These are phyloP conservation scores for Erythrocercus mccallii DNA, from an alignment of 2,113 vertebrate genomes.

Conservation along the genomic window DNA sequence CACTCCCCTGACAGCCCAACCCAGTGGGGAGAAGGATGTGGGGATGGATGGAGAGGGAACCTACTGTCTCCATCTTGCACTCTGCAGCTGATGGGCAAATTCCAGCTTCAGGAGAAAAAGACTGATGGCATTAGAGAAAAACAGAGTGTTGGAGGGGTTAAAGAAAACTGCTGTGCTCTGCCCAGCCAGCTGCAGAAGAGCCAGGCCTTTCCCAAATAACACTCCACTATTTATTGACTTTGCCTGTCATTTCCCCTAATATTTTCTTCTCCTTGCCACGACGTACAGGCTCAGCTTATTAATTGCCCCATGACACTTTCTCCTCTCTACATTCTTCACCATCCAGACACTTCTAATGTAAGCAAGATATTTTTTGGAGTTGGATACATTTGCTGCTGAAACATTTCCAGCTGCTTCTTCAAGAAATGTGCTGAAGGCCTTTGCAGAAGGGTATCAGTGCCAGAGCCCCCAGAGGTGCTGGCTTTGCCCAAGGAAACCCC, in stretches of 20 bases:
- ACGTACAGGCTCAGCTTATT: background rate
- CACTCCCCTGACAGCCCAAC: background rate
- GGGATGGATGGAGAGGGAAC: background rate
- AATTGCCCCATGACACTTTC: background rate
- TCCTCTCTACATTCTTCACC: background rate
- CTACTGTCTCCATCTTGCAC: background rate
- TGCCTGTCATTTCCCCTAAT: background rate
- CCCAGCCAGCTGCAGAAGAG: background rate
- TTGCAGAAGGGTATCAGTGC: background rate
- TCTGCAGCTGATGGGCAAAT: rapidly evolving
- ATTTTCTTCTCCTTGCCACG: background rate
- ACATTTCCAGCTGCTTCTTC: background rate
- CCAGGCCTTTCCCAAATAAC: background rate
- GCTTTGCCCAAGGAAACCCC: rapidly evolving
- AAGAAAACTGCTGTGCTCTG: background rate
- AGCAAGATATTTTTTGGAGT: background rate
- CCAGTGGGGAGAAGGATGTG: background rate
- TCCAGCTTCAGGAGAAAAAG: background rate
- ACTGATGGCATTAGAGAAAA: background rate
- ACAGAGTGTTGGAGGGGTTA: background rate
- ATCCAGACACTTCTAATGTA: constrained; percentile 1
- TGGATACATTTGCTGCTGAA: background rate
- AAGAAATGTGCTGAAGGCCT: background rate
- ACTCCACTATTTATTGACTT: background rate
- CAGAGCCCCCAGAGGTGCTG: background rate